A percentile compares a stretch with the other conserved stretches of the same genome.
Conservation (phyloP, 2,888 invertebrate genomes). For the Brenthis hecate region DNA sequence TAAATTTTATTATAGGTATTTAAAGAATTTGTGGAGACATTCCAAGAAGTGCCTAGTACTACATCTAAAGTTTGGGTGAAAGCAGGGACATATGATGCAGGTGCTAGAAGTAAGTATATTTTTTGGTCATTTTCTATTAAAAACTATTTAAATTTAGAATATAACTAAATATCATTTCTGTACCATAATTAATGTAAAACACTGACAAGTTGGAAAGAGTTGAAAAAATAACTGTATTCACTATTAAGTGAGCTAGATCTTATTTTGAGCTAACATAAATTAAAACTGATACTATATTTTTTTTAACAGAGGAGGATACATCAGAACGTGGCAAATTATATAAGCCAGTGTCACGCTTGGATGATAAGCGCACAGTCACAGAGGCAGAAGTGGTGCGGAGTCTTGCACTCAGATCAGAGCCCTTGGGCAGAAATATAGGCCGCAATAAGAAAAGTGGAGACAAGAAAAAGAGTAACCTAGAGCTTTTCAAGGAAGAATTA, state of each 20-base stretch:
- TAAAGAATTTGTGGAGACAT: constrained; percentile 98
- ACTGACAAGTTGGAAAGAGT: too few species aligned
- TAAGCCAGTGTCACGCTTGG: constrained; percentile 92
- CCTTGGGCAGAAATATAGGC: constrained; percentile 41
- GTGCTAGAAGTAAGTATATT: constrained; percentile 89
- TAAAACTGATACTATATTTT: constrained; percentile 1
- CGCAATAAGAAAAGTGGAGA: constrained; percentile 75
- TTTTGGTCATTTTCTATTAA: neutral
- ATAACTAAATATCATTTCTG: neutral
- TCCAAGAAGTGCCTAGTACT: constrained; percentile 92
- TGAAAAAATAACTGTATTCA: too few species aligned
- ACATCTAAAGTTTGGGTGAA: constrained; percentile 98
- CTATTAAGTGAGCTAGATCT: too few species aligned
- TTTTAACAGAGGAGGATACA: constrained; percentile 89
- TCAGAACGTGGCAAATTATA: constrained; percentile 95
- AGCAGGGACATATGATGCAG: constrained; percentile 98
- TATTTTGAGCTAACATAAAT: neutral
- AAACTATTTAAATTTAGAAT: neutral
- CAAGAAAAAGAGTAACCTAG: constrained; percentile 98
- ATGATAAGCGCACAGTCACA: constrained; percentile 67
- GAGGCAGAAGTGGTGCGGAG: constrained; percentile 65
- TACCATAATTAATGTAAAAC: too few species aligned
- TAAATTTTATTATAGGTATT: constrained; percentile 85
- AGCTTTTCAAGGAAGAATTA: constrained; percentile 98
- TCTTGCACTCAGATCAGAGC: constrained; percentile 82